Base-by-base conservation (phyloP, 2,113 vertebrate species). In the Condylura cristata region DNA sequence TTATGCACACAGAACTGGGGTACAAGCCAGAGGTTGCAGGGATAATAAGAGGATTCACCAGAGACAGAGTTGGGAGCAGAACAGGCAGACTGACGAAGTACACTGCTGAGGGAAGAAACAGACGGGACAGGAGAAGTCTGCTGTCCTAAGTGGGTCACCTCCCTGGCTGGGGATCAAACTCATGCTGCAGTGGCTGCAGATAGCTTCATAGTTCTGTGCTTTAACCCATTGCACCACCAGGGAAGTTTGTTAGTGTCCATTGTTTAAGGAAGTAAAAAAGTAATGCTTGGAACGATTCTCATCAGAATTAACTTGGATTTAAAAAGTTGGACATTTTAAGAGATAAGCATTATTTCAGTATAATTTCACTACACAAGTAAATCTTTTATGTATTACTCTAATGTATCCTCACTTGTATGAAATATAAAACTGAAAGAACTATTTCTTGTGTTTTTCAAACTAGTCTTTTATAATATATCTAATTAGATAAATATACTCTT, bases 341-440 rank as follows among this genome's bases (percentile, higher is more conserved):
- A 89, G 17, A n/a, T n/a, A 20, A 79, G 3, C 41, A 78, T 94
- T 82, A 90, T 34, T 93, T 93, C 85, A 84, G 26, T 75, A 2
- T 92, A 88, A 79, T 56, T 71, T 83, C 56, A 66, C n/a, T 66
- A 72, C n/a, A 32, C 28, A 26, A 17, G n/a, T 65, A 76, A 20
- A 61, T 76, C 46, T 90, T 96, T 66, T 93, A 66, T n/a, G 17
- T 93, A 5, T 95, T 86, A 51, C 44, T 82, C 58, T 94, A 61
- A 2, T 76, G 12, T 70, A 79, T 68, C 22, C 74, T 89, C 74
- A 80, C 17, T 78, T 85, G 28, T 87, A 85, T 84, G 82, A 90
- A 63, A 80, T 51, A 84, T 32, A 44, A 85, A 76, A 90, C 37
- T 86, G 58, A 90, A 93, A 87, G n/a, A 89, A 80, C 9, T 18